A percentile compares a stretch with the other conserved stretches of the same genome.
Evolutionary conservation across 2,797 vertebrate genomes (phyloP).

Genomic region (Buceros bicornis): DNA sequence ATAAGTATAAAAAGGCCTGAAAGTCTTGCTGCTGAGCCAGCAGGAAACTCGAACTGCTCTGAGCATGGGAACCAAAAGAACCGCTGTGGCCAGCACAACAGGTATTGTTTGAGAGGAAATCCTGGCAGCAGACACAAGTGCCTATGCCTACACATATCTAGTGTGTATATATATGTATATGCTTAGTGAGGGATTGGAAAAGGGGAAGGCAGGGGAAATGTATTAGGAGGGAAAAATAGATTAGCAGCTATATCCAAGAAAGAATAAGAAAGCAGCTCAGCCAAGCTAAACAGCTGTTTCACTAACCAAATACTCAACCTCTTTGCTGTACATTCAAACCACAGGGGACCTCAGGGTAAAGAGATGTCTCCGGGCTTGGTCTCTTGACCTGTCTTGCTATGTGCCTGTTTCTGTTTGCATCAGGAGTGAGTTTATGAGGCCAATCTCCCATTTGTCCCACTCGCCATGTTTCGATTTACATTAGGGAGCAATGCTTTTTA

Average conservation of each 20-base stretch:
- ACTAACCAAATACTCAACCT: not conserved
- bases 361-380: not conserved
- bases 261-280: not conserved
- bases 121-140: conserved; percentile 39
- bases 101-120: conserved; percentile 66
- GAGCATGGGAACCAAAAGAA: conserved; percentile 50
- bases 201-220: not conserved
- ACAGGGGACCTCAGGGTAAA: not conserved
- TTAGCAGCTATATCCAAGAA: not conserved
- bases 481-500: not conserved
- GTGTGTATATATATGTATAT: not conserved
- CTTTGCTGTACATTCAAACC: not conserved
- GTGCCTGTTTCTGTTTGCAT: not conserved
- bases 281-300: conserved; percentile 2
- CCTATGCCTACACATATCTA: not conserved
- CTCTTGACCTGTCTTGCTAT: not conserved
- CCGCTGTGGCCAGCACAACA: conserved; percentile 20
- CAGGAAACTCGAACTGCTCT: conserved; percentile 61
- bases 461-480: not conserved
- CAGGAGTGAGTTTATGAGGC: not conserved
- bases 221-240: not conserved
- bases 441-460: not conserved
- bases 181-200: not conserved
- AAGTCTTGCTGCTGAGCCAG: conserved; percentile 58
- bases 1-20: conserved; percentile 51